phyloP scores from a whole-genome alignment of 2,888 invertebrate genomes.

The Agrochola lychnidis region DNA sequence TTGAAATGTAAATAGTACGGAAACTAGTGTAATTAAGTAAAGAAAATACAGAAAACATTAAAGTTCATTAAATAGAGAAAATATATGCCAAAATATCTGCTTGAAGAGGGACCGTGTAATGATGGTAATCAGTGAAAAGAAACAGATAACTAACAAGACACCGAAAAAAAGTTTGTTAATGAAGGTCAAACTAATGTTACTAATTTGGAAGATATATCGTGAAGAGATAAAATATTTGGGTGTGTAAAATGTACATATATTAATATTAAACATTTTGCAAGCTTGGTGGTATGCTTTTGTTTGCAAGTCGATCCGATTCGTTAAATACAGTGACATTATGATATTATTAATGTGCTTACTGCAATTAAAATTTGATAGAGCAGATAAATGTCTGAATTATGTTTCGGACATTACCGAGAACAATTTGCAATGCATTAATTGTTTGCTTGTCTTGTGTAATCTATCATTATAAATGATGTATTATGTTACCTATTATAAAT shows the following conservation, averaged over 20 bases:
- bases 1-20: conserved; percentile 6
- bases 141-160: conserved; percentile 53
- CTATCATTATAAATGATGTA: not conserved
- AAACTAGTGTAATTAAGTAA: conserved; percentile 17
- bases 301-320: not conserved
- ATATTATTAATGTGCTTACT: not conserved
- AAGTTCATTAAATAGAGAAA: conserved; percentile 36
- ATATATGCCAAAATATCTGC: conserved; percentile 14
- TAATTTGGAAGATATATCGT: conserved; percentile 29
- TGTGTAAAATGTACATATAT: not conserved
- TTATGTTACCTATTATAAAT: not conserved
- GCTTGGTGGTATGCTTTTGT: not conserved
- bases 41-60: conserved; percentile 16
- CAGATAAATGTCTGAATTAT: not conserved
- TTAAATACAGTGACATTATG: not conserved
- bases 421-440: conserved; percentile 5
- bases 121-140: conserved; percentile 53
- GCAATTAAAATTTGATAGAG: not conserved
- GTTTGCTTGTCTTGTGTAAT: conserved; percentile 3
- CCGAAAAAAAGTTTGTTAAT: conserved; percentile 33
- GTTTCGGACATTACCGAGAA: not conserved
- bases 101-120: conserved; percentile 45
- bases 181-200: conserved; percentile 43
- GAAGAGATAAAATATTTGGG: not conserved
- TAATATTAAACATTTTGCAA: not conserved